phyloP scores from a whole-genome alignment of 2,113 vertebrate species.

The Pachyramphus minor region DNA sequence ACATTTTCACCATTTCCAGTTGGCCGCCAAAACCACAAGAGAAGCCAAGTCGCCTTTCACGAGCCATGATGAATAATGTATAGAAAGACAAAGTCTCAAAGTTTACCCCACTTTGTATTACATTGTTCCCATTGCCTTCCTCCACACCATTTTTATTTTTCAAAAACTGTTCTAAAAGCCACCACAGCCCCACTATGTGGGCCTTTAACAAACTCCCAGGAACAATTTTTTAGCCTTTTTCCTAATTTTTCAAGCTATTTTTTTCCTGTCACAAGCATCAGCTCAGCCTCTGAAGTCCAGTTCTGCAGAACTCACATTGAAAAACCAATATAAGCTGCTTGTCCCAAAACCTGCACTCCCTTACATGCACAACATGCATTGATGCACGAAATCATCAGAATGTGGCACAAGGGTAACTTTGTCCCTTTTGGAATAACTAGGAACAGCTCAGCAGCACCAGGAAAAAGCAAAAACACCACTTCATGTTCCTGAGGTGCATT shows the following conservation, averaged over 20 bases:
- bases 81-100: conserved; percentile 39
- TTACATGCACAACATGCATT: not conserved
- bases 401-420: not conserved
- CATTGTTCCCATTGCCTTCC: not conserved
- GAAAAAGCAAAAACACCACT: not conserved
- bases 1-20: conserved; percentile 47
- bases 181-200: not conserved
- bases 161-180: not conserved
- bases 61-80: conserved; percentile 55
- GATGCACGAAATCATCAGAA: not conserved
- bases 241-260: not conserved
- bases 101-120: not conserved
- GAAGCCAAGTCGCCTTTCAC: conserved; percentile 34
- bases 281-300: not conserved
- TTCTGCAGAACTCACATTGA: not conserved
- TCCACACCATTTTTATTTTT: not conserved
- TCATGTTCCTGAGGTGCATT: not conserved
- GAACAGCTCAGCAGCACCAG: not conserved
- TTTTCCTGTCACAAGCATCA: not conserved
- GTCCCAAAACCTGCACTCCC: not conserved
- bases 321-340: not conserved
- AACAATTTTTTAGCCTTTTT: not conserved
- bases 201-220: not conserved
- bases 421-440: not conserved
- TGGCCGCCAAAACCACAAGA: conserved; percentile 11